These are phyloP conservation scores for Metopolophium dirhodum DNA, from an alignment of 1,140 invertebrate genomes.

Conservation along the genomic window DNA sequence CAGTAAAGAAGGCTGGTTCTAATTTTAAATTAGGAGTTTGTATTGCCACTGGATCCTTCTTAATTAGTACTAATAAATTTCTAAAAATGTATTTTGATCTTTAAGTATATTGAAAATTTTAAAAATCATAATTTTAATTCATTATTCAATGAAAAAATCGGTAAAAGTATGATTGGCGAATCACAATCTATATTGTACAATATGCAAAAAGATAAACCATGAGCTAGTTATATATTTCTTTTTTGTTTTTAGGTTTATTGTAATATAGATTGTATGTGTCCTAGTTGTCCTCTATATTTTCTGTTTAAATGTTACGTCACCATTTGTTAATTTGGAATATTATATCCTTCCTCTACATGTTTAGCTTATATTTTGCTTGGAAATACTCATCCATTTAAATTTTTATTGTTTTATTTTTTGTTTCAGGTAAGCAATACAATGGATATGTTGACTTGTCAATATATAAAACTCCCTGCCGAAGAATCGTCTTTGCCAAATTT, in stretches of 20 bases:
- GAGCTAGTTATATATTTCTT: neutral
- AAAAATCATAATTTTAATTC: neutral
- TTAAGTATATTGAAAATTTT: neutral
- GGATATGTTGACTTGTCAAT: constrained; percentile 54
- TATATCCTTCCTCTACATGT: neutral
- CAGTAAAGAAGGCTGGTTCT: neutral
- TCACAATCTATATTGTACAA: neutral
- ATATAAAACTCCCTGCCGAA: constrained; percentile 27
- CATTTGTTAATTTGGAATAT: neutral
- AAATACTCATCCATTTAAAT: neutral
- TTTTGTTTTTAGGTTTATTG: neutral
- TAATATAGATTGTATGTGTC: neutral
- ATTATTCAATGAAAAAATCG: neutral
- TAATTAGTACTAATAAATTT: no score
- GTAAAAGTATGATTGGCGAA: neutral
- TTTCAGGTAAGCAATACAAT: constrained; percentile 54
- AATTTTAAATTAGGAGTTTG: no score
- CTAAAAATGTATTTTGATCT: neutral
- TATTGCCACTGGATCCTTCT: no score
- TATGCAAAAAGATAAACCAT: neutral
- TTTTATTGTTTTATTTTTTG: neutral
- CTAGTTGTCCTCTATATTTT: neutral
- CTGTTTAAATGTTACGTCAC: neutral
- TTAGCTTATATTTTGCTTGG: neutral
- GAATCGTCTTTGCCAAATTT: constrained; percentile 45